Conservation (phyloP, 2,888 invertebrate species). For the Emmelina monodactyla region DNA sequence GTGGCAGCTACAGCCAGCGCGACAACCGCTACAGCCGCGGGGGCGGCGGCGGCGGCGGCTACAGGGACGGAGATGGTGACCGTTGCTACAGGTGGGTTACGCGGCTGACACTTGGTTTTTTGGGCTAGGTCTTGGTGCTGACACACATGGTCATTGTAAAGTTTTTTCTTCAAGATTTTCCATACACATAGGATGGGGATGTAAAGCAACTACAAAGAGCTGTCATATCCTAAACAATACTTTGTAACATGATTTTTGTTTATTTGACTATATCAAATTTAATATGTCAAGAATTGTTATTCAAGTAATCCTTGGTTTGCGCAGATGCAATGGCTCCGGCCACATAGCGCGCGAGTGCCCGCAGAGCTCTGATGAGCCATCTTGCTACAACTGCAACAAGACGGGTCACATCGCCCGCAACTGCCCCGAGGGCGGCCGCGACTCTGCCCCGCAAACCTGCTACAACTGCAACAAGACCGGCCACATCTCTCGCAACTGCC, state of each 20-base stretch:
- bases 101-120: too few species aligned
- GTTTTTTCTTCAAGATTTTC: too few species aligned
- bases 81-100: constrained; percentile 85
- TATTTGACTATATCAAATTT: too few species aligned
- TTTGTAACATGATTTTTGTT: too few species aligned
- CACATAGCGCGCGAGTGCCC: constrained; percentile 94
- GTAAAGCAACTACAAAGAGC: too few species aligned
- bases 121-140: too few species aligned
- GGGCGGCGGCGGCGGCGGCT: constrained; percentile 90
- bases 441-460: constrained; percentile 79
- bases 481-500: constrained; percentile 87
- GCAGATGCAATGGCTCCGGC: constrained; percentile 88
- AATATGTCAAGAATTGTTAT: too few species aligned
- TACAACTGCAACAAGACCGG: constrained; percentile 95
- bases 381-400: constrained; percentile 96
- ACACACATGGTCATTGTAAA: too few species aligned
- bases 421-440: constrained; percentile 78
- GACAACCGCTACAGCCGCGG: constrained; percentile 97
- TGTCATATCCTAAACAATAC: too few species aligned
- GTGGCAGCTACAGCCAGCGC: constrained; percentile 69
- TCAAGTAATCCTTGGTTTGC: too few species aligned
- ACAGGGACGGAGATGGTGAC: constrained; percentile 93
- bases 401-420: constrained; percentile 90
- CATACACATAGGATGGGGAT: too few species aligned
- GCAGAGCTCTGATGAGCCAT: constrained; percentile 81